Percentiles rank a stretch among this genome's conserved stretches.
phyloP scores from a whole-genome alignment of 2,797 vertebrate species.

The Galagoides demidoff region DNA sequence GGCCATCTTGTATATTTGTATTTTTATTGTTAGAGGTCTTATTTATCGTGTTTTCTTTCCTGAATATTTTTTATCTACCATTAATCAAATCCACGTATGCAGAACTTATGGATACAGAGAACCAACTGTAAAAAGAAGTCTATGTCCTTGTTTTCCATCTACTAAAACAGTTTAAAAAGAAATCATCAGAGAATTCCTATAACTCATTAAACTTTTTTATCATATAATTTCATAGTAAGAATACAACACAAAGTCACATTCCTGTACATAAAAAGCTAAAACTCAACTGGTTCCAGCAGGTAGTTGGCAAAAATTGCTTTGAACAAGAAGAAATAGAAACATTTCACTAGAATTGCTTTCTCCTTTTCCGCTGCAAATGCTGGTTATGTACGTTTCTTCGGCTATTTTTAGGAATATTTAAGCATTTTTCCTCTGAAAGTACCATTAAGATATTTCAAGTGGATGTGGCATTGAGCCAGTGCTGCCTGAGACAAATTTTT shows the following conservation, averaged over 20 bases:
- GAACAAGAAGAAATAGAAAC: not conserved
- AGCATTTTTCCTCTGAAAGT: not conserved
- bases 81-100: not conserved
- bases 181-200: not conserved
- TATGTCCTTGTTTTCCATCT: not conserved
- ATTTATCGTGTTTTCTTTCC: not conserved
- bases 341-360: not conserved
- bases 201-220: conserved; percentile 4
- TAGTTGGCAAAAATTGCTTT: conserved; percentile 27
- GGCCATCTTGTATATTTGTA: not conserved
- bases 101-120: not conserved
- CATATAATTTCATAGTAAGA: conserved; percentile 32
- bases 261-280: not conserved
- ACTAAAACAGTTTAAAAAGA: not conserved
- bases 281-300: not conserved
- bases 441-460: not conserved
- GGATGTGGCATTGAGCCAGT: not conserved
- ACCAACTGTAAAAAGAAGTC: not conserved
- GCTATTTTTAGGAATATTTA: not conserved
- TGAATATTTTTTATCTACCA: not conserved
- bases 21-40: not conserved
- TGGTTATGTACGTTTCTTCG: not conserved
- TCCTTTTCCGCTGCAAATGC: not conserved
- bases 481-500: not conserved
- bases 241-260: not conserved